Evolutionary conservation across 2,797 vertebrate species (phyloP).

Genomic region (Gastrophryne carolinensis): DNA sequence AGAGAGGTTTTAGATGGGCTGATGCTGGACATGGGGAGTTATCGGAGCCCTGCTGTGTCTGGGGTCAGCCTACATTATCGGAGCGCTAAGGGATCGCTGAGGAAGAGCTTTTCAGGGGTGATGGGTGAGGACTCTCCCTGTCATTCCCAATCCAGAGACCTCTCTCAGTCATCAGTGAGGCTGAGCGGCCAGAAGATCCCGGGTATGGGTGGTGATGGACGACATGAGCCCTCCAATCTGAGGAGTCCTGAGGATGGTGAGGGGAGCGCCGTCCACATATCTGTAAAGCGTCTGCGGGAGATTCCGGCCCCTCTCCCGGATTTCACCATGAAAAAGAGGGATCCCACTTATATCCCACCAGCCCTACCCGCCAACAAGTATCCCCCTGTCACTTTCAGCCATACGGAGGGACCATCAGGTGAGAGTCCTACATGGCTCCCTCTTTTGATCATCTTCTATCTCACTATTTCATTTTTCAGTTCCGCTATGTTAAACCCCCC

Average conservation of each 20-base stretch:
- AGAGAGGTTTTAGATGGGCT: not conserved
- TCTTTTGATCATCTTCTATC: too few species aligned
- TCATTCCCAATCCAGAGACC: too few species aligned
- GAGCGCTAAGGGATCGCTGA: not conserved
- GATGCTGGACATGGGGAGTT: not conserved
- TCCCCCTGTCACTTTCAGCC: not conserved
- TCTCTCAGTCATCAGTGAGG: too few species aligned
- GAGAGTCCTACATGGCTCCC: not conserved
- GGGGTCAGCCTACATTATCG: too few species aligned
- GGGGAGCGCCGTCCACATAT: conserved; percentile 43
- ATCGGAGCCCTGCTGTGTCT: not conserved
- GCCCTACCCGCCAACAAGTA: conserved; percentile 51
- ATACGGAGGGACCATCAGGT: not conserved
- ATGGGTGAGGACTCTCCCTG: too few species aligned
- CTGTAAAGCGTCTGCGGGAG: conserved; percentile 62
- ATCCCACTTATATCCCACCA: conserved; percentile 34
- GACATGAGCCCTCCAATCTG: too few species aligned
- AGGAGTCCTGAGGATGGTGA: not conserved
- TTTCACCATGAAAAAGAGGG: not conserved
- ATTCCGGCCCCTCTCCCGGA: conserved; percentile 29
- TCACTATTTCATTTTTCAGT: too few species aligned
- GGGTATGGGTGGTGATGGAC: too few species aligned
- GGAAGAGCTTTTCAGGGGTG: too few species aligned
- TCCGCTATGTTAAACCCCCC: too few species aligned
- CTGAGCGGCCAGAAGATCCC: too few species aligned